Base-by-base conservation (phyloP, 2,113 vertebrate genomes). In the Cettia cetti region DNA sequence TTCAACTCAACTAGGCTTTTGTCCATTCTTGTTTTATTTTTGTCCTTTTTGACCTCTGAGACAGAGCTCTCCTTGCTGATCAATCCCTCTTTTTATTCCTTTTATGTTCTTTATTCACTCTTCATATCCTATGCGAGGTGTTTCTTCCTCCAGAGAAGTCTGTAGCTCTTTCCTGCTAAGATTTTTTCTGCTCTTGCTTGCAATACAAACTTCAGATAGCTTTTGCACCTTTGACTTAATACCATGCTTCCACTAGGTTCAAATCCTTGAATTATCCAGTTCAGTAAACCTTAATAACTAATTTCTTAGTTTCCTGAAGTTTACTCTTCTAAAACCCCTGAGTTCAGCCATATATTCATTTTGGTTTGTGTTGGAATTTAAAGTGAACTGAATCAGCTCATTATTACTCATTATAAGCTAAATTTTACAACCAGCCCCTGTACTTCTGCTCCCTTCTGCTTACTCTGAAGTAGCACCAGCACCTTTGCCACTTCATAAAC, bases 171-270 rank as follows among this genome's bases (percentile, higher is more conserved):
- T 94, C 47, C 37, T 93, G 35, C 4, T 49, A 65, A 69, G 37
- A 37, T n/a, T 56, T 57, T 24, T 59, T 57, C 69, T n/a, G 4
- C 13, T 78, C 57, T 87, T 63, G 22, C 60, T 72, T 77, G 45
- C 26, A 88, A 69, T 82, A 44, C n/a, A 82, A 85, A 27, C 74
- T 92, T 82, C 61, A 88, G 61, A 90, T 30, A 72, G 2, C n/a
- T 23, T 82, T 93, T 85, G 27, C 31, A 82, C 66, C 72, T 94
- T 65, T 88, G 63, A 80, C 70, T 94, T 85, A 90, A 82, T 87
- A 72, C 53, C 16, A 20, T 72, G 37, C 18, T 80, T 42, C 45
- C 31, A 45, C 15, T 45, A 11, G 20, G 21, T 84, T 82, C 27
- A 91, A 94, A 60, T 69, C 8, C 59, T 72, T 72, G 37, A 91